Evolutionary conservation across 2,888 invertebrate genomes (phyloP).

Genomic region (Gari tellinella): DNA sequence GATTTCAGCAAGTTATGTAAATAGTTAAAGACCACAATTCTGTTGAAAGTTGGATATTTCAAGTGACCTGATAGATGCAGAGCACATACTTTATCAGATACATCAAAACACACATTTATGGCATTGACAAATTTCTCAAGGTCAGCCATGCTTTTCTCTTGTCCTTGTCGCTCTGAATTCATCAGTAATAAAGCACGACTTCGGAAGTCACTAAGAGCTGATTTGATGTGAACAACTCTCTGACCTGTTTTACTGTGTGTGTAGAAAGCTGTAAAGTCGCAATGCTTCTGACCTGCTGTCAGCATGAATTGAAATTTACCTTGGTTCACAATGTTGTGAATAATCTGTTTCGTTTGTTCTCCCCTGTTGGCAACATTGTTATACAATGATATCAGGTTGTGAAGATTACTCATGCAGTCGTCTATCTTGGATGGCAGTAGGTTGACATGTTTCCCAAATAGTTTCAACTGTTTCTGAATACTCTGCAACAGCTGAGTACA

Average conservation of each 20-base stretch:
- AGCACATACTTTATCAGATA: conserved; percentile 18
- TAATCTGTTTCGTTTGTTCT: conserved; percentile 64
- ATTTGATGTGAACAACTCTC: neutral
- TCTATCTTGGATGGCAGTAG: conserved; percentile 54
- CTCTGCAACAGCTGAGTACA: conserved; percentile 17
- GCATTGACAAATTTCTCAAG: conserved; percentile 28
- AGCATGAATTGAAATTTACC: conserved; percentile 55
- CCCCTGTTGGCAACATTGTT: conserved; percentile 69
- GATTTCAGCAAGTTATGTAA: conserved; percentile 11
- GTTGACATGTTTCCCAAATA: conserved; percentile 12
- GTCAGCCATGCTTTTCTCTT: conserved; percentile 10
- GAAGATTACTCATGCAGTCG: conserved; percentile 59
- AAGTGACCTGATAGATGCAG: conserved; percentile 53
- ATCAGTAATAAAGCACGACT: conserved; percentile 62
- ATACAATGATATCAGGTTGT: conserved; percentile 64
- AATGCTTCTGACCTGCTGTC: conserved; percentile 2
- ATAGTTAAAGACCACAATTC: neutral
- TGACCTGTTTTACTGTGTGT: neutral
- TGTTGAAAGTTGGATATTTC: conserved; percentile 15
- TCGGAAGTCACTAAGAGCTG: conserved; percentile 54
- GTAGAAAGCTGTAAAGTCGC: conserved; percentile 26
- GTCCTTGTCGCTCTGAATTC: conserved; percentile 43
- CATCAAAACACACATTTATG: conserved; percentile 47
- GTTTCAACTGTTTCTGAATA: conserved; percentile 29
- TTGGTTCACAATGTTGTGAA: conserved; percentile 51